Conservation (phyloP, 2,797 vertebrate species). For the Eupleurogrammus muticus region DNA sequence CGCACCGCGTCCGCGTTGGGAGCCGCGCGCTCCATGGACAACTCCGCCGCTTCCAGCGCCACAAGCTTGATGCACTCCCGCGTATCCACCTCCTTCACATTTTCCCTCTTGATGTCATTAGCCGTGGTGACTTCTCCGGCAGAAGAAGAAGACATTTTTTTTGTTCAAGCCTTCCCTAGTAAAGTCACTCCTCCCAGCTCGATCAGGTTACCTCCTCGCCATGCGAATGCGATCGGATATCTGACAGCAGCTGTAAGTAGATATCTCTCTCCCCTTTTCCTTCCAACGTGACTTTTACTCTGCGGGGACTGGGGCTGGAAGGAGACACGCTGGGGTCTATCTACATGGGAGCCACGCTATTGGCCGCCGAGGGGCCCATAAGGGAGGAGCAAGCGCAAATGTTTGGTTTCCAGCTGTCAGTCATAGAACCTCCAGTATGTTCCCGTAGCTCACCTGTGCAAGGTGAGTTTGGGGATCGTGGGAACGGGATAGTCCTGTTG, state of each 20-base stretch:
- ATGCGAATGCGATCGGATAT: slow-evolving; percentile 95
- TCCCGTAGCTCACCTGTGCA: slow-evolving; percentile 81
- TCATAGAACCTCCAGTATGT: slow-evolving; percentile 78
- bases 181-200: slow-evolving; percentile 89
- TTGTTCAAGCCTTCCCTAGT: slow-evolving; percentile 84
- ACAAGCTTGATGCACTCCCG: slow-evolving; percentile 90
- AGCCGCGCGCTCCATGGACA: slow-evolving; percentile 90
- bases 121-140: slow-evolving; percentile 87
- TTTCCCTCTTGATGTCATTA: slow-evolving; percentile 96
- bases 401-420: slow-evolving; percentile 87
- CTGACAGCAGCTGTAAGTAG: slow-evolving; percentile 92
- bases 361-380: slow-evolving; percentile 81
- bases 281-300: slow-evolving; percentile 94
- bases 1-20: slow-evolving; percentile 87
- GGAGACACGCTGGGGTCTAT: slow-evolving; percentile 85
- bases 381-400: slow-evolving; percentile 86
- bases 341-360: slow-evolving; percentile 84
- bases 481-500: slow-evolving; percentile 65
- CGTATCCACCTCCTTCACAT: slow-evolving; percentile 89
- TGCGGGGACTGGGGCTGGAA: slow-evolving; percentile 89
- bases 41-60: slow-evolving; percentile 88
- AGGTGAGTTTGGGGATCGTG: slow-evolving; percentile 77
- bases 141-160: slow-evolving; percentile 96
- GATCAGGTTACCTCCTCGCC: slow-evolving; percentile 98
- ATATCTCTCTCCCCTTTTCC: slow-evolving; percentile 88